Base-by-base conservation (phyloP, 2,113 vertebrate species). In the Spilogale gracilis region DNA sequence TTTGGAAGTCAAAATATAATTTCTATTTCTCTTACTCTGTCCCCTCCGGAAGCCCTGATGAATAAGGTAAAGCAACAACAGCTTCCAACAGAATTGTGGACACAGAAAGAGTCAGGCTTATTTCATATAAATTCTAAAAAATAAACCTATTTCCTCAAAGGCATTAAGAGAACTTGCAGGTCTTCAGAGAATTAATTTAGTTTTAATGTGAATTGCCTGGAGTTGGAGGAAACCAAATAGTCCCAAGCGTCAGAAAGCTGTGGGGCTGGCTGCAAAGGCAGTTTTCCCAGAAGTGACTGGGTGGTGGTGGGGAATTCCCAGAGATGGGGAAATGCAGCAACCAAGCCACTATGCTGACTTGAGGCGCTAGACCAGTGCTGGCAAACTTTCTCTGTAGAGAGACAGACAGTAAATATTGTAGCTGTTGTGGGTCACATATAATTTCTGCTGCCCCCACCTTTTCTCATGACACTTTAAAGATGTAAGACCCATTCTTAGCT, bases 141-240 rank as follows among this genome's bases (percentile, higher is more conserved):
- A 95, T 63, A 97, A 95, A 79, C 10, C 45, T 85, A 94, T 61
- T 91, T 96, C 88, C 58, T 85, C 56, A 87, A 95, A 83, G 96
- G 83, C 89, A 87, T 27, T 94, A 95, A 86, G 52, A 94, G 32
- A 97, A 78, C 94, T 48, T 94, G 78, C 23, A 76, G 52, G 48
- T 52, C 97, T 91, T 96, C 23, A 54, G 88, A 86, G 86, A 8
- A 96, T 92, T 96, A 98, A 98, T 97, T 97, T 96, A 88, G 48
- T 60, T 97, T 32, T 95, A 92, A 92, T 83, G 67, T 56, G 60
- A 87, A 88, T 32, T 97, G 78, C 78, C 81, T 54, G 71, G 58
- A 92, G 63, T 16, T 78, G 32, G 58, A 60, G 10, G 76, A 21
- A 80, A 88, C 80, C 74, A 95, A 93, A 73, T 0, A 93, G 52